These are phyloP conservation scores for Phrixothrix hirtus DNA, from an alignment of 2,888 invertebrate genomes.

Conservation along the genomic window DNA sequence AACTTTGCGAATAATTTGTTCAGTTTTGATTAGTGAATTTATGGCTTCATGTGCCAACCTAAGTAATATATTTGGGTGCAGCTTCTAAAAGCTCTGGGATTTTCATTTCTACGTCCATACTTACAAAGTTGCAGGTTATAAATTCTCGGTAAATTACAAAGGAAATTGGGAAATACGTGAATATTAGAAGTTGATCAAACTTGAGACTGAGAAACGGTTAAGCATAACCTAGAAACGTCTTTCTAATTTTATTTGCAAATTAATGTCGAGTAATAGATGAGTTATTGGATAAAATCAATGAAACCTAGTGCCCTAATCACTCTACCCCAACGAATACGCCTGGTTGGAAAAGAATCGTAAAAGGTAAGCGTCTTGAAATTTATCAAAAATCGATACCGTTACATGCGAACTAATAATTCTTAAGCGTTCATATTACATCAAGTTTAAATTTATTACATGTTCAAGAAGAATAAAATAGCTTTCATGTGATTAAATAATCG, in stretches of 20 bases:
- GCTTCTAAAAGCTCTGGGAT: no score
- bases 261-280: neutral
- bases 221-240: no score
- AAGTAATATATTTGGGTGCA: neutral
- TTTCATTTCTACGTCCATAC: no score
- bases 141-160: no score
- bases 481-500: constrained; percentile 32
- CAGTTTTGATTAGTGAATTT: constrained; percentile 42
- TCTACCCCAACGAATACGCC: constrained; percentile 15
- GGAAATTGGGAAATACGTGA: no score
- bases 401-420: constrained; percentile 26
- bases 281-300: constrained; percentile 23
- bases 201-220: no score
- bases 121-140: no score
- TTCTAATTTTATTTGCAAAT: neutral
- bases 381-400: constrained; percentile 27
- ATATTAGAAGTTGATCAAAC: no score
- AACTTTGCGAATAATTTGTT: constrained; percentile 46
- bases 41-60: neutral
- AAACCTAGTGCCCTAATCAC: constrained; percentile 29
- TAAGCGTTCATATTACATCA: constrained; percentile 28
- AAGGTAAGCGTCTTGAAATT: constrained; percentile 15
- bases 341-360: constrained; percentile 1
- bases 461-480: constrained; percentile 27
- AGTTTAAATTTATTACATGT: constrained; percentile 31